Percentiles rank a stretch among this genome's conserved stretches.
Evolutionary conservation across 2,888 invertebrate species (phyloP).

Genomic region (Acleris laterana): DNA sequence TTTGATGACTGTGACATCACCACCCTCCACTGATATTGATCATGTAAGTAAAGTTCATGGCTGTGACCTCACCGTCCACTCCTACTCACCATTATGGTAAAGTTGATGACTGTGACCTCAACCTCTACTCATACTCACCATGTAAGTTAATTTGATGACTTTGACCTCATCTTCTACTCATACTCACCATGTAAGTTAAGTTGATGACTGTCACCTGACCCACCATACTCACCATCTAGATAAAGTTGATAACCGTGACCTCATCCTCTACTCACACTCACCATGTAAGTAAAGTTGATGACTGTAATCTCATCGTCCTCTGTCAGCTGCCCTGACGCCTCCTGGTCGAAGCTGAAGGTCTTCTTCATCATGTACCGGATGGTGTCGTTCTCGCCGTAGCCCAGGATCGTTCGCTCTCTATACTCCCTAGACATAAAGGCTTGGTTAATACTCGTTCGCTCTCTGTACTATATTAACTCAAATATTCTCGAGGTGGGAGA

Average conservation of each 20-base stretch:
- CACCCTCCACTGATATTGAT: too few species aligned
- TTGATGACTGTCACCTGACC: too few species aligned
- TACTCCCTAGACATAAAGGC: conserved; percentile 60
- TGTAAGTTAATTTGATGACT: too few species aligned
- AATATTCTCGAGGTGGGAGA: too few species aligned
- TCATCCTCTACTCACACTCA: conserved; percentile 70
- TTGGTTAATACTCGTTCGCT: background rate
- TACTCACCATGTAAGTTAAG: too few species aligned
- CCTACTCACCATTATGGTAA: too few species aligned
- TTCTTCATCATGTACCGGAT: conserved; percentile 80
- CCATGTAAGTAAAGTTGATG: conserved; percentile 84
- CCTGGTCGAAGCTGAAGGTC: conserved; percentile 78
- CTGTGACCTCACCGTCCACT: too few species aligned
- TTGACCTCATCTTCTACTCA: too few species aligned
- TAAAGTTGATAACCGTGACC: conserved; percentile 50
- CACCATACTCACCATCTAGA: too few species aligned
- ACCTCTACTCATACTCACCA: too few species aligned
- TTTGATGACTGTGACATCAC: conserved; percentile 46
- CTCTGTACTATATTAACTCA: too few species aligned
- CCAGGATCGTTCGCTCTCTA: conserved; percentile 68
- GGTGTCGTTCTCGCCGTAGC: conserved; percentile 79
- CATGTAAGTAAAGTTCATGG: too few species aligned
- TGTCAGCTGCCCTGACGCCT: conserved; percentile 69
- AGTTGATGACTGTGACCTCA: conserved; percentile 45
- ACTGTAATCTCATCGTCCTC: conserved; percentile 82